Evolutionary conservation across 1,140 invertebrate species (phyloP).

Genomic region (Caligus rogercresseyi): DNA sequence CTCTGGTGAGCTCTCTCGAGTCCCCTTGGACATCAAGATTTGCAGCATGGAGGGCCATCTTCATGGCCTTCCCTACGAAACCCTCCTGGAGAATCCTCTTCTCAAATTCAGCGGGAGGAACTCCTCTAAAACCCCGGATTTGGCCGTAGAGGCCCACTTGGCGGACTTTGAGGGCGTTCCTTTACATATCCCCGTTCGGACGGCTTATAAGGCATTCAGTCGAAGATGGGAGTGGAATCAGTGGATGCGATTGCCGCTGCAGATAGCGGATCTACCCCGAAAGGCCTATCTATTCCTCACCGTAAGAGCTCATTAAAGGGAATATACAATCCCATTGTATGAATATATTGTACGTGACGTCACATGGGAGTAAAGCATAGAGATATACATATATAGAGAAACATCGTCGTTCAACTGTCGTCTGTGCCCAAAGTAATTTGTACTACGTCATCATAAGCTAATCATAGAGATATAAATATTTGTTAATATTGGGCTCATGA

Average conservation of each 20-base stretch:
- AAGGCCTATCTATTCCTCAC: conserved; percentile 76
- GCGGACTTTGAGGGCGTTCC: conserved; percentile 62
- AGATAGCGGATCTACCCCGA: conserved; percentile 74
- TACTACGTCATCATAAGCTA: too few relatives aligned
- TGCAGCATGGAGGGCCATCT: conserved; percentile 83
- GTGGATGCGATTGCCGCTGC: conserved; percentile 79
- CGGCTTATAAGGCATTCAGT: conserved; percentile 80
- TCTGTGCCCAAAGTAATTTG: too few relatives aligned
- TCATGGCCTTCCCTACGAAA: conserved; percentile 65
- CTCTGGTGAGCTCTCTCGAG: conserved; percentile 61
- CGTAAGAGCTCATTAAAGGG: conserved; percentile 46
- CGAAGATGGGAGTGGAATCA: conserved; percentile 96
- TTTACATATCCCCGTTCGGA: conserved; percentile 68
- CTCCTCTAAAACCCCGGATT: conserved; percentile 37
- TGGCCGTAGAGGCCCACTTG: conserved; percentile 34
- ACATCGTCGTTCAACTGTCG: too few relatives aligned
- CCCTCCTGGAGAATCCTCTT: conserved; percentile 66
- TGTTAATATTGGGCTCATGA: too few relatives aligned
- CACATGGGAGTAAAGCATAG: too few relatives aligned
- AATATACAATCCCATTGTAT: too few relatives aligned
- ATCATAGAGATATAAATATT: too few relatives aligned
- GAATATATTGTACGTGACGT: too few relatives aligned
- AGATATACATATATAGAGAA: too few relatives aligned
- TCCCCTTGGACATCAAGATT: conserved; percentile 76
- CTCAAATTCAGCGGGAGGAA: conserved; percentile 76